Conservation (phyloP, 1,140 invertebrate species). For the Penaeus chinensis region DNA sequence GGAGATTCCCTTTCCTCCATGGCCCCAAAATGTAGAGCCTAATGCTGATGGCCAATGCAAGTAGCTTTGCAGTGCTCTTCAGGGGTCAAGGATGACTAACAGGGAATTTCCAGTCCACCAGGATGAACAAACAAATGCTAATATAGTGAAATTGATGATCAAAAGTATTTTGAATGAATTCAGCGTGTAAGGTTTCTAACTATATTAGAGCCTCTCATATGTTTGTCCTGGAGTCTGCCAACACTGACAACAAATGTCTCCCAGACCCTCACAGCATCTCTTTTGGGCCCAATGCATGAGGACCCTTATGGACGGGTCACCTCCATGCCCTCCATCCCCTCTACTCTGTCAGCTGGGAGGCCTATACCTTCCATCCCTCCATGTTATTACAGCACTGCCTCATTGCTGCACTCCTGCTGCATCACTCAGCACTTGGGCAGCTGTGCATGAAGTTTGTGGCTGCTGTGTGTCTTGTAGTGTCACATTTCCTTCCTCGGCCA, state of each 20-base stretch:
- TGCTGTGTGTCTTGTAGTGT: too few relatives aligned
- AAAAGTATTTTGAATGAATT: too few relatives aligned
- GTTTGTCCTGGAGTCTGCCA: slow-evolving; percentile 53
- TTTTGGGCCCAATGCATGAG: too few relatives aligned
- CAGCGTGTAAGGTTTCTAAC: not conserved
- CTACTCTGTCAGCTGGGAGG: slow-evolving; percentile 53
- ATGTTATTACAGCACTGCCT: slow-evolving; percentile 25
- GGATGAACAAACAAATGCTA: too few relatives aligned
- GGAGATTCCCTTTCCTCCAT: too few relatives aligned
- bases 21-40: too few relatives aligned
- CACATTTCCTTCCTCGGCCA: too few relatives aligned
- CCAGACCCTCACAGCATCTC: slow-evolving; percentile 4
- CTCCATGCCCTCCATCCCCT: slow-evolving; percentile 41
- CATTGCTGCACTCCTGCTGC: slow-evolving; percentile 8
- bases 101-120: too few relatives aligned
- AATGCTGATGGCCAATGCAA: too few relatives aligned
- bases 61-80: too few relatives aligned
- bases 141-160: too few relatives aligned
- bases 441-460: slow-evolving; percentile 2
- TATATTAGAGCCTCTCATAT: slow-evolving; percentile 48
- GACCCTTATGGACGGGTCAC: not conserved
- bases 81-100: too few relatives aligned
- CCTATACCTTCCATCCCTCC: slow-evolving; percentile 26
- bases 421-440: not conserved
- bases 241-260: slow-evolving; percentile 49